phyloP scores from a whole-genome alignment of 2,797 vertebrate genomes.

The Lacerta agilis region DNA sequence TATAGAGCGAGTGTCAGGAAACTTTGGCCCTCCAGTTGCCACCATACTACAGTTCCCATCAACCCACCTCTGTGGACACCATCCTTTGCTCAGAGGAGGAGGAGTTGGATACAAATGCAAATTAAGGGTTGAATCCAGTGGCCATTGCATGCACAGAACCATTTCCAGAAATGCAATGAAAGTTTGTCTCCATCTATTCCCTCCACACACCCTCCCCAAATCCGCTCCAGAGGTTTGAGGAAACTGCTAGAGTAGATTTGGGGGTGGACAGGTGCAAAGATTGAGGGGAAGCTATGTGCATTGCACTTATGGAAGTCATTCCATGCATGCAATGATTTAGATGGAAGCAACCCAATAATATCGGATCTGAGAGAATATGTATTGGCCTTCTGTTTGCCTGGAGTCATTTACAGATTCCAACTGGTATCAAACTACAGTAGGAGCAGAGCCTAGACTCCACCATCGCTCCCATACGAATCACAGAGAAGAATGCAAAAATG shows the following conservation, averaged over 20 bases:
- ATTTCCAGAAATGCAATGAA: no score
- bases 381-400: background rate
- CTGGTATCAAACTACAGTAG: background rate
- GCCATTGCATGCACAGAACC: no score
- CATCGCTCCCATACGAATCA: background rate
- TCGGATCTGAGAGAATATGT: background rate
- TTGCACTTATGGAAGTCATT: no score
- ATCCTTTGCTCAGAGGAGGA: background rate
- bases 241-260: no score
- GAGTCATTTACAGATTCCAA: background rate
- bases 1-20: no score
- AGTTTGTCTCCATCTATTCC: no score
- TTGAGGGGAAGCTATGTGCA: no score
- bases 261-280: no score
- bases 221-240: no score
- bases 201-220: no score
- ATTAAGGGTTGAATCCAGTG: background rate
- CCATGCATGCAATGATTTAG: background rate
- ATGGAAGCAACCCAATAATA: background rate
- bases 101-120: background rate
- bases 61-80: background rate
- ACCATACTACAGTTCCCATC: no score
- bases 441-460: background rate
- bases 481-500: background rate
- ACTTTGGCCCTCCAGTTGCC: no score